These are phyloP conservation scores for Herpailurus yagouaroundi DNA, from an alignment of 2,113 vertebrate genomes.

Conservation along the genomic window DNA sequence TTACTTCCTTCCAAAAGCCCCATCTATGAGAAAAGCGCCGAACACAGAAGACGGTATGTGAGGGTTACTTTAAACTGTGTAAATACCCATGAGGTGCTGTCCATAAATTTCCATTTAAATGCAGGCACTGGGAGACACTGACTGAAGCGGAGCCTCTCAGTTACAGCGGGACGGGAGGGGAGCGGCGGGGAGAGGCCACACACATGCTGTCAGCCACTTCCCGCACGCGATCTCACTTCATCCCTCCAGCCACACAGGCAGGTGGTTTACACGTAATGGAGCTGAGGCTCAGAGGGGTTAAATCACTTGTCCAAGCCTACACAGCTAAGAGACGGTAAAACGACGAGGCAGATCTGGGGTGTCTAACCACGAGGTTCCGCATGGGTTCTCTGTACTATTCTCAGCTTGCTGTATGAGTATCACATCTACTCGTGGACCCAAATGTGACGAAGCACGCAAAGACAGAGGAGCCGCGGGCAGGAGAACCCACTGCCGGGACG, in stretches of 20 bases:
- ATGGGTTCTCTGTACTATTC: not conserved
- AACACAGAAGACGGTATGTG: not conserved
- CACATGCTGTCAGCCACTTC: rapidly evolving
- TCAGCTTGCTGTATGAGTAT: not conserved
- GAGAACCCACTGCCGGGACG: not conserved
- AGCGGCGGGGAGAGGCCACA: not conserved
- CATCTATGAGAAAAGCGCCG: not conserved
- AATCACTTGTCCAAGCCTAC: not conserved
- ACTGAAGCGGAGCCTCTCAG: not conserved
- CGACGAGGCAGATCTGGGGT: not conserved
- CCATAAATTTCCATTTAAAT: not conserved
- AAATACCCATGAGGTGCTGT: not conserved
- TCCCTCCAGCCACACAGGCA: too few relatives aligned
- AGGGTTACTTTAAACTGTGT: not conserved
- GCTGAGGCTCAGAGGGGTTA: not conserved
- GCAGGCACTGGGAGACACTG: not conserved
- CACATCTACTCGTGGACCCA: not conserved
- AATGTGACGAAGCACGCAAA: not conserved
- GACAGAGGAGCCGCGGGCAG: not conserved
- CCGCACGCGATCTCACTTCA: rapidly evolving
- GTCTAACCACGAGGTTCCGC: not conserved
- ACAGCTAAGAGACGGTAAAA: not conserved
- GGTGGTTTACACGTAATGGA: not conserved
- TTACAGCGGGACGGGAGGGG: not conserved
- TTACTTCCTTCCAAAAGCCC: not conserved